Evolutionary conservation across 2,888 invertebrate genomes (phyloP).

Genomic region (Dasysyrphus albostriatus): DNA sequence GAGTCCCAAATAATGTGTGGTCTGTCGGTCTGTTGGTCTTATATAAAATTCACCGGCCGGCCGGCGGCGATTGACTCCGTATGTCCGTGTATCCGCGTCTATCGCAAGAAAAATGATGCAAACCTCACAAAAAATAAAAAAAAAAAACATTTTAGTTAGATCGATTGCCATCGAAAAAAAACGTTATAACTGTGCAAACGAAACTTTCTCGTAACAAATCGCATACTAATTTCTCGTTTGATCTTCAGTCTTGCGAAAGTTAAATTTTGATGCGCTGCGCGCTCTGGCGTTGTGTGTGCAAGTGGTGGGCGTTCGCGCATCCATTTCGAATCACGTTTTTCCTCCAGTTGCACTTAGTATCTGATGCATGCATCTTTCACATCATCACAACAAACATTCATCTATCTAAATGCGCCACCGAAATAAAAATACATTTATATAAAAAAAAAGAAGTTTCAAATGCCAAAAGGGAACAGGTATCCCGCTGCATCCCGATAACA

Average conservation of each 20-base stretch:
- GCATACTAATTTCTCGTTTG: conserved; percentile 62
- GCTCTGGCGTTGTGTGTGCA: conserved; percentile 1
- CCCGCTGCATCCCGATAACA: conserved; percentile 59
- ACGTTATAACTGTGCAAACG: conserved; percentile 24
- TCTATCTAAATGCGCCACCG: conserved; percentile 69
- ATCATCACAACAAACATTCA: conserved; percentile 43
- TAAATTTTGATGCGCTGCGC: conserved; percentile 9
- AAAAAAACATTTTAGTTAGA: conserved; percentile 47
- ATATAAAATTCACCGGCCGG: conserved; percentile 43
- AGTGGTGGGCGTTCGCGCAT: conserved; percentile 65
- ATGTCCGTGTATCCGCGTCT: background rate
- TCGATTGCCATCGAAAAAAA: conserved; percentile 65
- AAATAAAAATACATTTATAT: conserved; percentile 26
- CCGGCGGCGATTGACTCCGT: conserved; percentile 33
- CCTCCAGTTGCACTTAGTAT: conserved; percentile 50
- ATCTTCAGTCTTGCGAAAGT: conserved; percentile 59
- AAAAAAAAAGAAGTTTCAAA: conserved; percentile 15
- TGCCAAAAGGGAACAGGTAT: conserved; percentile 71
- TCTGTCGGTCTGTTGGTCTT: conserved; percentile 27
- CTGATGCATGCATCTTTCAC: conserved; percentile 63
- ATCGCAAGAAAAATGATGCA: conserved; percentile 34
- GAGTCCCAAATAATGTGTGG: conserved; percentile 57
- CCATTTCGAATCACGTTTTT: conserved; percentile 69
- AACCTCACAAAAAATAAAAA: conserved; percentile 17
- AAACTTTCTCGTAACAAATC: conserved; percentile 74